These are phyloP conservation scores for Petrolisthes cinctipes DNA, from an alignment of 2,888 invertebrate species.

Conservation along the genomic window DNA sequence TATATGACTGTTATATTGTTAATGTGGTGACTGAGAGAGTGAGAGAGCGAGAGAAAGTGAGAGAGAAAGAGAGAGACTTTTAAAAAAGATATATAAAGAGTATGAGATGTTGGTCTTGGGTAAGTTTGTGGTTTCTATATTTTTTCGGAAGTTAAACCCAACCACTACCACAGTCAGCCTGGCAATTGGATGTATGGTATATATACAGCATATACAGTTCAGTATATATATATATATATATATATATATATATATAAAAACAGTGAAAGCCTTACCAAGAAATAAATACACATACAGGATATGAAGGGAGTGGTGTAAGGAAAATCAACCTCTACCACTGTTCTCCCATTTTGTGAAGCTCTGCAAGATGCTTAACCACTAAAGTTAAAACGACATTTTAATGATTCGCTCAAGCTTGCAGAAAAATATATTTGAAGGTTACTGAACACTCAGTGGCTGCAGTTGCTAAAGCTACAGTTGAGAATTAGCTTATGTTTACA, in stretches of 20 bases:
- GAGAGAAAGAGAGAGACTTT: too few relatives aligned
- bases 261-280: conserved; percentile 29
- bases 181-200: conserved; percentile 21
- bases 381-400: not conserved
- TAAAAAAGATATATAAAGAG: conserved; percentile 28
- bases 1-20: conserved; percentile 64
- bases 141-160: conserved; percentile 36
- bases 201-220: not conserved
- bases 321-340: not conserved
- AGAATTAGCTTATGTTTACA: too few relatives aligned
- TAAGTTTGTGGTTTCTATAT: conserved; percentile 47
- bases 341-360: conserved; percentile 13
- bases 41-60: not conserved
- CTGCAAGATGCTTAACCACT: not conserved
- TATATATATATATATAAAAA: not conserved
- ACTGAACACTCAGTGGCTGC: too few relatives aligned
- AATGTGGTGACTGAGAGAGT: conserved; percentile 56
- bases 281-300: not conserved
- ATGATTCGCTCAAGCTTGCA: not conserved
- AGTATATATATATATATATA: too few relatives aligned
- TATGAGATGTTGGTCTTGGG: conserved; percentile 50
- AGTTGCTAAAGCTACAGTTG: too few relatives aligned
- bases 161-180: conserved; percentile 55
- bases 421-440: too few relatives aligned
- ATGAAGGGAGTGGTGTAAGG: not conserved